Percentiles rank a stretch among this genome's conserved stretches.
phyloP scores from a whole-genome alignment of 2,888 invertebrate genomes.

The Lasioglossum vierecki region DNA sequence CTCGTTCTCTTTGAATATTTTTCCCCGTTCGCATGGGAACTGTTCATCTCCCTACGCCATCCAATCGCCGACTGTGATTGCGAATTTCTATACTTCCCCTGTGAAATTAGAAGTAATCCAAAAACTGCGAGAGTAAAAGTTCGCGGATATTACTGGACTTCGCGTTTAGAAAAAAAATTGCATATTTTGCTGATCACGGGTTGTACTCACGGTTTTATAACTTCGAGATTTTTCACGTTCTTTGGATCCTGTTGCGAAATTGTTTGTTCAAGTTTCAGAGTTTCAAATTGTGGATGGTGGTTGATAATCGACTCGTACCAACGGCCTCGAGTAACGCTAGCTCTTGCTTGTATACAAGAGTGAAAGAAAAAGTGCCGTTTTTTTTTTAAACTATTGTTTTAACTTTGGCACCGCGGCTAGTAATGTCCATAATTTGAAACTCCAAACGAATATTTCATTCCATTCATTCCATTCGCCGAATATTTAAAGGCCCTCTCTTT shows the following conservation, averaged over 20 bases:
- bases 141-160: neutral
- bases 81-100: neutral
- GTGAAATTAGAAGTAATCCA: neutral
- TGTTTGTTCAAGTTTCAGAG: too few species aligned
- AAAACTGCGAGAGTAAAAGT: neutral
- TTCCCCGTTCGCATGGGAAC: neutral
- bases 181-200: neutral
- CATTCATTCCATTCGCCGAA: too few species aligned
- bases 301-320: too few species aligned
- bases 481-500: too few species aligned
- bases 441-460: too few species aligned
- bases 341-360: too few species aligned
- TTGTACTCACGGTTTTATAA: neutral
- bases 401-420: too few species aligned
- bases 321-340: too few species aligned
- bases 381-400: too few species aligned
- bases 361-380: too few species aligned
- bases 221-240: neutral
- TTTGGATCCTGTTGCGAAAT: neutral
- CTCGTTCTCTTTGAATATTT: conserved; percentile 1
- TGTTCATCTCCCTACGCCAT: neutral
- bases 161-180: neutral
- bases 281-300: too few species aligned
- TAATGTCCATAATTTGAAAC: too few species aligned
- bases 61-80: neutral